phyloP scores from a whole-genome alignment of 2,888 invertebrate genomes.

The Choreutis nemorana region DNA sequence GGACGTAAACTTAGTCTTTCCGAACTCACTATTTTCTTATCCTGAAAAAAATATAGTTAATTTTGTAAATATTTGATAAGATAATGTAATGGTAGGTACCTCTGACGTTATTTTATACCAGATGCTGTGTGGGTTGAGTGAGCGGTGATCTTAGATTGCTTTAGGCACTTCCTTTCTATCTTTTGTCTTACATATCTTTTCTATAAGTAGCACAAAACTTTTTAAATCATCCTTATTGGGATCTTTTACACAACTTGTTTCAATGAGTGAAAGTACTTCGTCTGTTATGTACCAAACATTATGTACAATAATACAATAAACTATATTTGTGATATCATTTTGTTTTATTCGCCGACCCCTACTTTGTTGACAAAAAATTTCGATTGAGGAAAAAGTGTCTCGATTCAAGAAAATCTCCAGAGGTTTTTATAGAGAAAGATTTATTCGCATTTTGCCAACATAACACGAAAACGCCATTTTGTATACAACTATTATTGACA shows the following conservation, averaged over 20 bases:
- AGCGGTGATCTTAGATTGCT: neutral
- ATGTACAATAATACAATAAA: neutral
- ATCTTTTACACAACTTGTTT: neutral
- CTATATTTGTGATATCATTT: slow-evolving; percentile 1
- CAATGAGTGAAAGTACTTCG: neutral
- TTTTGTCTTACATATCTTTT: neutral
- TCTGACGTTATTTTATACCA: neutral
- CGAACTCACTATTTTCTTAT: no score
- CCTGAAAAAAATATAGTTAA: no score
- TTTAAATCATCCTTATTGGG: neutral
- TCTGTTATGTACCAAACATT: neutral
- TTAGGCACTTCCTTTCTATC: neutral
- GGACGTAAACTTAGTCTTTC: no score
- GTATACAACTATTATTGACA: no score
- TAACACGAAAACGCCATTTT: no score
- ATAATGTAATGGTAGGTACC: no score
- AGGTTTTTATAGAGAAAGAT: no score
- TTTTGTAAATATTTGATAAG: no score
- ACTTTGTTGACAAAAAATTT: neutral
- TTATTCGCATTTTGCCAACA: no score
- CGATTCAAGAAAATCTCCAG: no score
- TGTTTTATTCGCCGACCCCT: neutral
- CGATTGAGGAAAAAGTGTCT: no score
- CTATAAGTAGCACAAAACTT: neutral
- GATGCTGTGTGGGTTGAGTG: neutral